Conservation (phyloP, 2,797 vertebrate species). For the Acanthurus lineatus region DNA sequence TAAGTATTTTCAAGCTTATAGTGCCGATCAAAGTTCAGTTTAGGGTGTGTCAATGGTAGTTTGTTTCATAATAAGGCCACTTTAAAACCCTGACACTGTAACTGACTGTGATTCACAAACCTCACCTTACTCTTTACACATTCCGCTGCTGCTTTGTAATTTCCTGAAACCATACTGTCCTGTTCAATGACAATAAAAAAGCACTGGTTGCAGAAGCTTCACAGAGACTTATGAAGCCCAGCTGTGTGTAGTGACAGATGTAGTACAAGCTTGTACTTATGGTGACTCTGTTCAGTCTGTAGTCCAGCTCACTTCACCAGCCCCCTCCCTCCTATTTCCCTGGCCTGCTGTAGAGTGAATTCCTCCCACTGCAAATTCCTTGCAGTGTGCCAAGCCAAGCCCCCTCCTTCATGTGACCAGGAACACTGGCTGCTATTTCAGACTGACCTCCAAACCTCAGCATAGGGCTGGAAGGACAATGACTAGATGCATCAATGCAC, state of each 20-base stretch:
- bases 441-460: conserved; percentile 61
- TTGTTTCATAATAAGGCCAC: background rate
- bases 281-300: background rate
- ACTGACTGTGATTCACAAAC: background rate
- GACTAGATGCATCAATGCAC: conserved; percentile 17
- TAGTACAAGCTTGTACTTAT: background rate
- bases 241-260: background rate
- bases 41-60: background rate
- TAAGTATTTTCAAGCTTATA: too few relatives aligned
- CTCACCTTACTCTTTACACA: background rate
- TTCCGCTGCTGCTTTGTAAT: background rate
- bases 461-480: conserved; percentile 46
- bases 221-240: background rate
- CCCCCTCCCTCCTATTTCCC: background rate
- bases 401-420: conserved; percentile 55
- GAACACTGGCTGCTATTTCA: conserved; percentile 51
- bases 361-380: conserved; percentile 34
- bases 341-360: background rate
- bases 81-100: background rate
- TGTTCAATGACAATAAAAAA: background rate
- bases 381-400: conserved; percentile 4
- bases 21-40: background rate
- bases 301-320: background rate
- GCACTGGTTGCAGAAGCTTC: background rate
- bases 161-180: background rate